Evolutionary conservation across 2,113 vertebrate genomes (phyloP).

Genomic region (Cheilinus undulatus): DNA sequence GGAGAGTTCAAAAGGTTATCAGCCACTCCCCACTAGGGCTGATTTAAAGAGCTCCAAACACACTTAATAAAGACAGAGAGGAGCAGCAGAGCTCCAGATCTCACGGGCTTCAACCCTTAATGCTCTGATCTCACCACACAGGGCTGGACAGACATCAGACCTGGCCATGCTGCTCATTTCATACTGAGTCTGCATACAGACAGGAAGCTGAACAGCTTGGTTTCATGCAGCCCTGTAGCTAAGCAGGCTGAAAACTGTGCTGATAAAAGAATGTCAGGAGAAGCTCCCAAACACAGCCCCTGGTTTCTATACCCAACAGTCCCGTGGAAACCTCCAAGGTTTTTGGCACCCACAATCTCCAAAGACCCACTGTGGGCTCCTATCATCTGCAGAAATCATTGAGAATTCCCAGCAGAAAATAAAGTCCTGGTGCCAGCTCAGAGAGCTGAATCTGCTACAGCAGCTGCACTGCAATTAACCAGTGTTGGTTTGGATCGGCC

Average conservation of each 20-base stretch:
- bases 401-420: too few relatives aligned
- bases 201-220: background rate
- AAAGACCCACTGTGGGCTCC: too few relatives aligned
- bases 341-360: too few relatives aligned
- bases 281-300: too few relatives aligned
- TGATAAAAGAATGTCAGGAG: background rate
- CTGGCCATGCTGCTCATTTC: conserved; percentile 13
- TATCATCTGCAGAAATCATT: too few relatives aligned
- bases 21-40: conserved; percentile 30
- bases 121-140: background rate
- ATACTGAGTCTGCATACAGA: conserved; percentile 10
- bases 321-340: too few relatives aligned
- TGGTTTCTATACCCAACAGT: background rate
- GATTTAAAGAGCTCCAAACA: conserved; percentile 31
- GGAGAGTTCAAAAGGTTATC: conserved; percentile 68
- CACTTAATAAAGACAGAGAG: conserved; percentile 61
- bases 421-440: too few relatives aligned
- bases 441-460: too few relatives aligned
- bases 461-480: too few relatives aligned
- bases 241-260: background rate
- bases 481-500: too few relatives aligned
- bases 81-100: conserved; percentile 6
- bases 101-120: conserved; percentile 8
- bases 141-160: conserved; percentile 9
- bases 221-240: background rate